These are phyloP conservation scores for Recurvirostra avosetta DNA, from an alignment of 2,113 vertebrate species.

Conservation along the genomic window DNA sequence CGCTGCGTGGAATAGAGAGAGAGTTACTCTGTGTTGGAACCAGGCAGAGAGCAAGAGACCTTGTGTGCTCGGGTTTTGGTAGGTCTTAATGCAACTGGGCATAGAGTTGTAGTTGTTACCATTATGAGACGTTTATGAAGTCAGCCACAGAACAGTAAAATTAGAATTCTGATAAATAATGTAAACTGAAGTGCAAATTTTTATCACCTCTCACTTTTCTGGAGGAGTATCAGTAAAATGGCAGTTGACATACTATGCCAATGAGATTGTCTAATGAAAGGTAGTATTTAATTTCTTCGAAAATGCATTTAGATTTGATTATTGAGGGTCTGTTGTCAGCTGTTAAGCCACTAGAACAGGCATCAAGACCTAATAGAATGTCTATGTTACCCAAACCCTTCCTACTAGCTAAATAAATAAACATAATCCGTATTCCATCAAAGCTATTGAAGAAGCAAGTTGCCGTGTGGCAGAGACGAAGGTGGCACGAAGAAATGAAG, in stretches of 20 bases:
- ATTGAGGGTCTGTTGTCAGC: background rate
- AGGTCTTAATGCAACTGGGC: background rate
- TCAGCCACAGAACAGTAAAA: background rate
- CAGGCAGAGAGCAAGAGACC: background rate
- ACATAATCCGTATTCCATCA: background rate
- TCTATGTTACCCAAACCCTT: background rate
- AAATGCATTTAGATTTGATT: background rate
- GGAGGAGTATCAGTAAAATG: background rate
- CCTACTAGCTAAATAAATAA: background rate
- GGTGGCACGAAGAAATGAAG: background rate
- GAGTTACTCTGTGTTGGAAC: background rate
- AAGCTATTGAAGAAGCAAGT: background rate
- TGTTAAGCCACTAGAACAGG: background rate
- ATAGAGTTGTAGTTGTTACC: background rate
- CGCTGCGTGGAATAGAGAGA: background rate
- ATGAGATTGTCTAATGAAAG: background rate
- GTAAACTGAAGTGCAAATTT: background rate
- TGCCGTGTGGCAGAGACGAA: background rate
- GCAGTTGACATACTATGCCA: background rate
- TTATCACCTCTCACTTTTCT: background rate
- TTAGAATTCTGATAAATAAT: background rate
- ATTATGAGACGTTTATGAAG: background rate
- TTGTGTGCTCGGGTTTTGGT: background rate
- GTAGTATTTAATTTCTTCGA: background rate
- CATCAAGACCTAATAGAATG: background rate